Evolutionary conservation across 1,140 invertebrate species (phyloP), one percentile per base, ranked within the genome.

Genomic region (Cydia splendana): DNA sequence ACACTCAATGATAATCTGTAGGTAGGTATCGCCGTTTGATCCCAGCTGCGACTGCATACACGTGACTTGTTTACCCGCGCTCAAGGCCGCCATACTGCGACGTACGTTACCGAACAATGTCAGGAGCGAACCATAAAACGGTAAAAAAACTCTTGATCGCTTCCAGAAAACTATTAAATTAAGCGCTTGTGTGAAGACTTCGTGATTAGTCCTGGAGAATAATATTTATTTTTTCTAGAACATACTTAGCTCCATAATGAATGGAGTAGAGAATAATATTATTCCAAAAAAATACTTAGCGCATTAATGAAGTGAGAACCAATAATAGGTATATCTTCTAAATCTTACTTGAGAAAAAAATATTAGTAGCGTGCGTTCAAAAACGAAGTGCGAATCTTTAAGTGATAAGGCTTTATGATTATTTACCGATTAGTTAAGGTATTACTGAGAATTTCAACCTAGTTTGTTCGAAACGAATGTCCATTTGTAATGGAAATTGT

Each of bases 1-100:
- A 53, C n/a, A 18, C 51, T 53, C n/a, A n/a, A 53, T n/a, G n/a
- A 7, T 53, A 53, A 53, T n/a, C 45, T n/a, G n/a, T n/a, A n/a
- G 15, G 51, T 18, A n/a, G 51, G 51, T 53, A n/a, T 53, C 51
- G 9, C 48, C 12, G 51, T 62, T 20, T 62, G 57, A 62, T 62
- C 57, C 57, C 57, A n/a, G n/a, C 57, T 62, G 57, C 20, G 53
- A 48, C n/a, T 24, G 57, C 20, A 24, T 62, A n/a, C 57, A 62
- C 20, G 57, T 62, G 57, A 62, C 57, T 24, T 20, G 53, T 62
- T 62, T 62, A 62, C 57, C 53, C 57, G 57, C 18, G 57, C 57
- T 24, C 57, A 62, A 62, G 57, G 57, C 20, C 57, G 20, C 57
- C 57, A 62, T 62, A 62, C 57, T 62, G 57, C 57, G 57, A n/a